phyloP scores from a whole-genome alignment of 2,797 vertebrate species.

The Poeciliopsis turneri region DNA sequence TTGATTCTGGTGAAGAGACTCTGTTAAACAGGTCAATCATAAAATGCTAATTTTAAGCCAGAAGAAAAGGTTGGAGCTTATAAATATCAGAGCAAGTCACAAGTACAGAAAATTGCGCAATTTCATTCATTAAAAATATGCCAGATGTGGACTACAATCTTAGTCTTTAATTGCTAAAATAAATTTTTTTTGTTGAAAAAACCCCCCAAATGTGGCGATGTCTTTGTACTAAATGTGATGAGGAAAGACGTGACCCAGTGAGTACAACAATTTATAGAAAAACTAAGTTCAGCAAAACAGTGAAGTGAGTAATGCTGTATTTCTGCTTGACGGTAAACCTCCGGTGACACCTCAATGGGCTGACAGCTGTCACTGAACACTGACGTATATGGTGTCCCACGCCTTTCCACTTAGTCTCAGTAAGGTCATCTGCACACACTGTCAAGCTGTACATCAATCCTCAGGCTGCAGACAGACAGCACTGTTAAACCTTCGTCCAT shows the following conservation, averaged over 20 bases:
- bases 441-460: conserved; percentile 61
- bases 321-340: conserved; percentile 11
- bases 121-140: neutral
- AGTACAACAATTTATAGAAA: neutral
- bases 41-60: neutral
- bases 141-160: neutral
- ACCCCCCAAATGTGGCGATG: neutral
- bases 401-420: conserved; percentile 49
- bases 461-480: conserved; percentile 59
- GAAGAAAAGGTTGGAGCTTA: neutral
- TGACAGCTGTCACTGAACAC: conserved; percentile 27
- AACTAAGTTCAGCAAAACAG: neutral
- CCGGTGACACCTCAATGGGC: conserved; percentile 1
- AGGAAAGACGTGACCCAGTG: conserved; percentile 11
- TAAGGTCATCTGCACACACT: conserved; percentile 36
- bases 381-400: conserved; percentile 18
- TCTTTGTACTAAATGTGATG: neutral
- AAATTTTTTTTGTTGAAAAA: neutral
- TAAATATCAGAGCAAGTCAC: neutral
- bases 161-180: neutral
- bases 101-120: neutral
- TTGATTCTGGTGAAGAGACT: neutral
- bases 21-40: neutral
- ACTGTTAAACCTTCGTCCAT: conserved; percentile 75
- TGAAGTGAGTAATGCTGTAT: neutral